These are phyloP conservation scores for Leptopilina drosophilae DNA, from an alignment of 2,888 invertebrate species.

Conservation along the genomic window DNA sequence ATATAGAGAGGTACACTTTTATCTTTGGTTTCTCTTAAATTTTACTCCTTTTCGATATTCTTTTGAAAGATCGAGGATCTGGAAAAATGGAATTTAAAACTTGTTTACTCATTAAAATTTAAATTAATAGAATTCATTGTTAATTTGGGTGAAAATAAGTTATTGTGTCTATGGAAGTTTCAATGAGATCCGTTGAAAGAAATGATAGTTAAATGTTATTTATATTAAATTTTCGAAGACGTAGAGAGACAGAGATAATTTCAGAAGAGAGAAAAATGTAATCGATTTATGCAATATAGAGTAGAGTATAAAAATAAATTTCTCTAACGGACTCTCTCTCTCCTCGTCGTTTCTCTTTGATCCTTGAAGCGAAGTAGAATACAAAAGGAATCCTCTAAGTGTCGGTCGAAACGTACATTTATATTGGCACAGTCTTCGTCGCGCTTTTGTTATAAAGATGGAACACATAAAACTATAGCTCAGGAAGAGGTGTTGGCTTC, in stretches of 20 bases:
- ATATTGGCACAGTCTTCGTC: slow-evolving; percentile 42
- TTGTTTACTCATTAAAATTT: too few species aligned
- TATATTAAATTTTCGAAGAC: background rate
- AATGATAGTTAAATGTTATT: background rate
- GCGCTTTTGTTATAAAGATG: slow-evolving; percentile 22
- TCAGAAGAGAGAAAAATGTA: background rate
- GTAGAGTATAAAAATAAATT: background rate
- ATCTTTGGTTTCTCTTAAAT: too few species aligned
- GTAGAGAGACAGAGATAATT: background rate
- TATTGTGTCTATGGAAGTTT: too few species aligned
- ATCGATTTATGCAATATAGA: background rate
- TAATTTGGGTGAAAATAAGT: too few species aligned
- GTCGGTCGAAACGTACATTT: slow-evolving; percentile 58
- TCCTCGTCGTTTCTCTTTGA: slow-evolving; percentile 15
- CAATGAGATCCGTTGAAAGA: too few species aligned
- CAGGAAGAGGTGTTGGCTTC: slow-evolving; percentile 22
- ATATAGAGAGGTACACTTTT: too few species aligned
- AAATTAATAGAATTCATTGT: too few species aligned
- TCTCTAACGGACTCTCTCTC: background rate
- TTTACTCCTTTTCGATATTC: too few species aligned
- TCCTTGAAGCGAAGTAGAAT: slow-evolving; percentile 15
- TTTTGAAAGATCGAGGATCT: too few species aligned
- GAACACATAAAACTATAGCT: slow-evolving; percentile 29
- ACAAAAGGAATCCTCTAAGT: slow-evolving; percentile 58
- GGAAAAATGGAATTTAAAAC: too few species aligned